Evolutionary conservation across 1,140 invertebrate species (phyloP).

Genomic region (Anoplolepis gracilipes): DNA sequence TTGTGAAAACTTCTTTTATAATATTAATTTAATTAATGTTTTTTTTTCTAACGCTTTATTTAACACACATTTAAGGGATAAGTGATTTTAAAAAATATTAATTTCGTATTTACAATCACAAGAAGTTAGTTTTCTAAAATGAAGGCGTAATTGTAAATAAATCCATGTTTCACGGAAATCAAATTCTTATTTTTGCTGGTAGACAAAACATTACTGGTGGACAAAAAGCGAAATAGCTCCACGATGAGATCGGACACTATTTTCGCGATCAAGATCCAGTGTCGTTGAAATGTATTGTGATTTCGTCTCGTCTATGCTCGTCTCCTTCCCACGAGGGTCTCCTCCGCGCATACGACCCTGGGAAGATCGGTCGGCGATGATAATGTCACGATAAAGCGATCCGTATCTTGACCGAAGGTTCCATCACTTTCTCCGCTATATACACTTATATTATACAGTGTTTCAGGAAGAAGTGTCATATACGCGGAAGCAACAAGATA

Average conservation of each 20-base stretch:
- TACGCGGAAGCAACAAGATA: conserved; percentile 48
- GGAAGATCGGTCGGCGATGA: conserved; percentile 80
- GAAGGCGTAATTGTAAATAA: conserved; percentile 12
- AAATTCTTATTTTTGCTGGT: conserved; percentile 39
- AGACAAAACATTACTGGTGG: conserved; percentile 9
- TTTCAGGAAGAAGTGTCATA: conserved; percentile 60
- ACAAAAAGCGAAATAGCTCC: conserved; percentile 36
- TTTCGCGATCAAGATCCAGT: conserved; percentile 67
- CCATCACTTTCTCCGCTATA: conserved; percentile 83
- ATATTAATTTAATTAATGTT: background rate
- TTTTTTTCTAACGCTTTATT: background rate
- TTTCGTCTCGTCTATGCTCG: conserved; percentile 66
- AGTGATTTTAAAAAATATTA: background rate
- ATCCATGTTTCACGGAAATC: background rate
- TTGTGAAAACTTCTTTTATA: background rate
- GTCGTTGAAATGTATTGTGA: conserved; percentile 60
- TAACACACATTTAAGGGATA: background rate
- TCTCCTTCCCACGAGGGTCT: conserved; percentile 79
- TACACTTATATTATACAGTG: conserved; percentile 47
- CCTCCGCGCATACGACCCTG: conserved; percentile 72
- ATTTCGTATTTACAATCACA: background rate
- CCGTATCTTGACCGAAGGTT: conserved; percentile 79
- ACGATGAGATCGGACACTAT: conserved; percentile 40
- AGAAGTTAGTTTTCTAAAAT: background rate
- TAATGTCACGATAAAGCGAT: conserved; percentile 81